Evolutionary conservation across 2,888 invertebrate genomes (phyloP), one percentile per base, ranked within the genome.

Genomic region (Agrotis segetum): DNA sequence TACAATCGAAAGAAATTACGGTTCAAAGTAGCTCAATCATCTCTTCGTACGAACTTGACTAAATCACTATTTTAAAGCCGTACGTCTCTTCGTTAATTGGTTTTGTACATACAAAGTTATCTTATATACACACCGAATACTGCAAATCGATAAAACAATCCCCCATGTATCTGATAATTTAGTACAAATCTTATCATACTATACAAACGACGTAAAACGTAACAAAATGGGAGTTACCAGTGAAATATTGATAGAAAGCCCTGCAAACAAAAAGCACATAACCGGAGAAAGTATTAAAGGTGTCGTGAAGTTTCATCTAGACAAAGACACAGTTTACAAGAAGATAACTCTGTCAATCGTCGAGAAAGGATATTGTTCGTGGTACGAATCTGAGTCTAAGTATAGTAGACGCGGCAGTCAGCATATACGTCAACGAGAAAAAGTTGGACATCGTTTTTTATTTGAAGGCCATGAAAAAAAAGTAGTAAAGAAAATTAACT

Each of bases 141-240:
- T 17, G 13, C 3, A 14, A 6, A 46, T 47, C 17, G 55, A 59
- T 59, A 47, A 59, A 34, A 17, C 24, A 21, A 44, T 52, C n/a
- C 13, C 7, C 29, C 19, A 49, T 53, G 34, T 44, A 19, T 19
- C 40, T 21, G 64, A 47, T 64, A 59, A 52, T 40, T 59, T 47
- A 73, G 72, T 73, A 21, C 17, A 17, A 29, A 47, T 40, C 40
- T 17, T n/a, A 24, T 9, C 16, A n/a, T 29, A 16, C 11, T 14
- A 19, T 17, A 47, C 19, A 52, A 58, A 58, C 34, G 14, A 74
- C 76, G 61, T 74, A 5, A 19, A 66, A 44, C 40, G 6, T 6
- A 4, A 34, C 9, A 13, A 50, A 24, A 89, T 89, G 90, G 86
- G 83, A 59, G 67, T 89, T 11, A 60, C 62, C 4, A 86, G 89